Evolutionary conservation across 2,113 vertebrate genomes (phyloP), one percentile per base, ranked within the genome.

Genomic region (Phoenicopterus ruber): DNA sequence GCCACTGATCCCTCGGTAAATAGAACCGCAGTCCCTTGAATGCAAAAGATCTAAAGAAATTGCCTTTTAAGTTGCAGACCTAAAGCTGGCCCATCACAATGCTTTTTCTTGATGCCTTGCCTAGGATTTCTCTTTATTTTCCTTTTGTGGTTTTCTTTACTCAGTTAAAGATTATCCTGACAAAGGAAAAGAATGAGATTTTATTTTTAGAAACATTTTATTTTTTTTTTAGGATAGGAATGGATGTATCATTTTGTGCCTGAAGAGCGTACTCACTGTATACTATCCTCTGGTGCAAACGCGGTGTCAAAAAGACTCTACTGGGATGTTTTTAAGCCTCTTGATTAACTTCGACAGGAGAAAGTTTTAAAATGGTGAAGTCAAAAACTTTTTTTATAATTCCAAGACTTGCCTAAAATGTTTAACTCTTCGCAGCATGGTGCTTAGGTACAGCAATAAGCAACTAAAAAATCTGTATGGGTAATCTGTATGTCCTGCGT

Each of bases 121-220:
- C 25, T 59, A n/a, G 83, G 67, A 78, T 93, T 82, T 96, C 28
- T 86, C 65, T 84, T 61, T 42, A 90, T 94, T 95, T 96, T 91
- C 58, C 47, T 82, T 92, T 50, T 69, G 70, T 91, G 44, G 58
- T 36, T 96, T 78, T 81, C 61, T 85, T 96, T 86, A 50, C 80
- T 82, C 65, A 50, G 69, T 77, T 96, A 93, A 97, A 97, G 79
- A 88, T 94, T 85, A 77, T 73, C 79, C 91, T 74, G 77, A 76
- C 88, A 93, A 94, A 96, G 52, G 80, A 71, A 62, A 59, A 87
- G 31, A 49, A 70, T 79, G 52, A 62, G 6, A 59, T 91, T 86
- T 94, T 31, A 65, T 69, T 96, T 92, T 86, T 7, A 17, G 80
- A 82, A 77, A 17, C 31, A 31, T 65, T 85, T 36, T 14, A 11